A percentile compares a stretch with the other conserved stretches of the same genome.
These are phyloP conservation scores for Tenthredo distinguenda DNA, from an alignment of 2,888 invertebrate genomes.

Conservation along the genomic window DNA sequence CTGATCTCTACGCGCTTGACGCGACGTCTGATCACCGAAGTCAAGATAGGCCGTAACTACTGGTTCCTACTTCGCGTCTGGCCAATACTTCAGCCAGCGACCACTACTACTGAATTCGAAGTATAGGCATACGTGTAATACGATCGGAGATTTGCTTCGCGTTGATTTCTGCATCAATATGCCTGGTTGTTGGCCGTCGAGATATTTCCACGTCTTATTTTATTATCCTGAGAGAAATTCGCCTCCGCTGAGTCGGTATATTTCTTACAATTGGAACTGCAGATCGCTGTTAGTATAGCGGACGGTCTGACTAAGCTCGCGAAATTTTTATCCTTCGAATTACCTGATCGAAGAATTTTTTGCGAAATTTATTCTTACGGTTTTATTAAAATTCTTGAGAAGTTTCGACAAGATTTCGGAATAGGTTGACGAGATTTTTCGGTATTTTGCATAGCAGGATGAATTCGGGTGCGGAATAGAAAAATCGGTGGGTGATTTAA, in stretches of 20 bases:
- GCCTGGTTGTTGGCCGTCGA: not conserved
- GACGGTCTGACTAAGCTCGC: not conserved
- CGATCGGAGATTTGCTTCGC: not conserved
- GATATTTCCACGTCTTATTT: not conserved
- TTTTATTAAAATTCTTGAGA: not conserved
- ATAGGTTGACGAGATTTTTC: not conserved
- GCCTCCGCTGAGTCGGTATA: constrained; percentile 9
- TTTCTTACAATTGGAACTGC: constrained; percentile 10
- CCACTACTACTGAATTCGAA: not conserved
- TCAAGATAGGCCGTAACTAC: not conserved
- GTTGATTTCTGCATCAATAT: not conserved
- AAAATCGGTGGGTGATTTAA: not conserved
- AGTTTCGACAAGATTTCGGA: not conserved
- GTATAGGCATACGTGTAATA: not conserved
- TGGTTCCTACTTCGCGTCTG: not conserved
- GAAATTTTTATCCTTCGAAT: not conserved
- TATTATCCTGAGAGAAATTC: not conserved
- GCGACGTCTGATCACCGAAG: not conserved
- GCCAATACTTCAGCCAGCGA: not conserved
- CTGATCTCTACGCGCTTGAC: not conserved
- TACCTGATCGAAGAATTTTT: not conserved
- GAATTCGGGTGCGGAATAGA: not conserved
- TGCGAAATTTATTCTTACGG: not conserved
- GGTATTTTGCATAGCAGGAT: not conserved
- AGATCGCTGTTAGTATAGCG: constrained; percentile 1